Evolutionary conservation across 35 echinoderm and acorn worm species (phyloP), one percentile per base, ranked within the genome.

Genomic region (Holothuria glaberrima): DNA sequence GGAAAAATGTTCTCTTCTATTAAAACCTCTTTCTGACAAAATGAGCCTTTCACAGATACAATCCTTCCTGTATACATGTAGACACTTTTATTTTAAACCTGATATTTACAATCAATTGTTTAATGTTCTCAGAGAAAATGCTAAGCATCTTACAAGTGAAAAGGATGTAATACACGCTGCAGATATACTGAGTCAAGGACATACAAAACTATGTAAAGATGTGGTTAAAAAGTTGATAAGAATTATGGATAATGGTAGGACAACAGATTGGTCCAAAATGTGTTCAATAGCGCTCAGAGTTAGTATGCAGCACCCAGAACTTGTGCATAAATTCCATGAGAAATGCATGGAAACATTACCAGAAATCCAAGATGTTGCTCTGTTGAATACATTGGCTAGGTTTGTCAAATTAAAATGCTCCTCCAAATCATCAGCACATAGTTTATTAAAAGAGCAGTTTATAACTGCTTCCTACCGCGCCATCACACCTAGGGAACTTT

Each of bases 351-450:
- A 35, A 26, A 5, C 31, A 33, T 54, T 84, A 19, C 80, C 80
- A 3, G 57, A 28, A 12, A 84, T 84, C 29, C 28, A 63, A 18
- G 80, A 84, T 84, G 80, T 25, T 26, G 80, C 26, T 21, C 17
- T 84, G 30, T 63, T 84, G 80, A 84, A 84, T 54, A 84, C 24
- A 18, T 63, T 84, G 24, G 52, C 80, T 4, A 59, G 80, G 24
- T 61, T 84, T 12, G 9, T 84, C 5, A 84, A 63, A 21, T 33
- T 61, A 20, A 63, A 63, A 30, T 52, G 22, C 3, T 30, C 80
- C 21, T 30, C 80, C 58, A 61, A 35, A 27, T 61, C 54, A 61
- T 33, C 52, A 19, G 24, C 52, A 29, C 38, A 48, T 24, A 36
- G 5, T 30, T 30, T 84, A 3, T 19, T 84, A 28, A 84, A 61